Evolutionary conservation across 1,140 invertebrate genomes (phyloP).

Genomic region (Orius laevigatus): DNA sequence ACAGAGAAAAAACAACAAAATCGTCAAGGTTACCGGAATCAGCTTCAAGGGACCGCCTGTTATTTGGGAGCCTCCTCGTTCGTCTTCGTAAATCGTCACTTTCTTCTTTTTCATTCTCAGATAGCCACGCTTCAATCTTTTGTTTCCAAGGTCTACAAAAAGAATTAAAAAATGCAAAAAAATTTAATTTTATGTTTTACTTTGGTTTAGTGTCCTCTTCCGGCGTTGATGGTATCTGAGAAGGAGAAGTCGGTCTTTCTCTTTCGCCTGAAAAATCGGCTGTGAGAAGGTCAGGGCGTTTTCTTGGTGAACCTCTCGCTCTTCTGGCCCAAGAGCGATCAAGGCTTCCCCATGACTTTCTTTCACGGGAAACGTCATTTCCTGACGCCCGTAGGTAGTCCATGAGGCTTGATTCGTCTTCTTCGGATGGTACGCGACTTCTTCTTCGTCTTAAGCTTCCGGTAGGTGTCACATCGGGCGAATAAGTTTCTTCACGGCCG

Average conservation of each 20-base stretch:
- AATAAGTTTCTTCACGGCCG: conserved; percentile 44
- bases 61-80: conserved; percentile 41
- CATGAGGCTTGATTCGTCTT: conserved; percentile 70
- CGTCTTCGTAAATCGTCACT: conserved; percentile 43
- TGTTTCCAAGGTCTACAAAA: conserved; percentile 55
- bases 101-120: conserved; percentile 72
- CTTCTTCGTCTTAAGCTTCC: conserved; percentile 64
- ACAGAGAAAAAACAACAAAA: too few relatives aligned
- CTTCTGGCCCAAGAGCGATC: conserved; percentile 74
- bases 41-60: conserved; percentile 59
- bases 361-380: conserved; percentile 53
- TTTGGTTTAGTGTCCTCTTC: conserved; percentile 34
- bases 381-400: conserved; percentile 65
- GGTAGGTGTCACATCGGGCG: conserved; percentile 76
- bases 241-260: conserved; percentile 53
- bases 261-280: conserved; percentile 51
- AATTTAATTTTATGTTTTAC: conserved; percentile 18
- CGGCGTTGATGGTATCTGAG: conserved; percentile 28
- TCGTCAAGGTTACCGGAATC: conserved; percentile 70
- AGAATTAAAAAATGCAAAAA: neutral
- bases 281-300: conserved; percentile 47
- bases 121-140: conserved; percentile 80
- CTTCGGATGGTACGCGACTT: conserved; percentile 63
- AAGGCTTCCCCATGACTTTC: conserved; percentile 70
- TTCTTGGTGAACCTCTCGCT: conserved; percentile 46